Base-by-base conservation (phyloP, 2,888 invertebrate species). In the Julus scandinavius region DNA sequence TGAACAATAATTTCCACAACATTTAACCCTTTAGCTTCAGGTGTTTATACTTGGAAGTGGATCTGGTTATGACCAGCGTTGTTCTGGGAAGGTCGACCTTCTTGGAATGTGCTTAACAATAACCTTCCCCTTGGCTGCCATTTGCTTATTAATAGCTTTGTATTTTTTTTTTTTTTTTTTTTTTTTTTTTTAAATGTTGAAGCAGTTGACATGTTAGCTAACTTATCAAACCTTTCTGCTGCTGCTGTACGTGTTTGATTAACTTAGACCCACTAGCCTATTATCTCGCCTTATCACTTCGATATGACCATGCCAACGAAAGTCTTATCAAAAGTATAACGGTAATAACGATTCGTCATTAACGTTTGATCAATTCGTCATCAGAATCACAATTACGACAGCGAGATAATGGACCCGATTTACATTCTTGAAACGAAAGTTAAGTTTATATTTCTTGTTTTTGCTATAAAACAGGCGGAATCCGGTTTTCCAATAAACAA, bases 211-310 rank as follows among this genome's bases (percentile, higher is more conserved):
- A 63, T 20, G 63, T 7, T 6, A 63, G 63, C 63, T 7, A 63
- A 63, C 9, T 63, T 63, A 63, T 63, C 20, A 63, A 63, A 4
- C 17, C 20, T 6, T 4, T 20, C 7, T 7, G 63, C 9, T 63
- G 63, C 9, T 63, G 13, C 29, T 29, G 29, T 29, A 29, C 29
- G 0, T 63, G 63, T 63, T 63, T 63, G 63, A 63, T 63, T 63
- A 63, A 63, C n/a, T 63, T 63, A 63, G 63, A 63, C n/a, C 63
- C 20, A 63, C 7, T 63, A 63, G n/a, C 63, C 63, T 20, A 63
- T 1, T 63, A 63, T 20, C 63, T 13, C 5, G 63, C 63, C 63
- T 63, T 20, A 63, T 63, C 63, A 63, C 17, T 20, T 20, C 20
- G 63, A 63, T 63, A 63, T 20, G 20, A 17, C 20, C 20, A 9